phyloP scores from a whole-genome alignment of 2,113 vertebrate genomes.

The Halichoeres trimaculatus region DNA sequence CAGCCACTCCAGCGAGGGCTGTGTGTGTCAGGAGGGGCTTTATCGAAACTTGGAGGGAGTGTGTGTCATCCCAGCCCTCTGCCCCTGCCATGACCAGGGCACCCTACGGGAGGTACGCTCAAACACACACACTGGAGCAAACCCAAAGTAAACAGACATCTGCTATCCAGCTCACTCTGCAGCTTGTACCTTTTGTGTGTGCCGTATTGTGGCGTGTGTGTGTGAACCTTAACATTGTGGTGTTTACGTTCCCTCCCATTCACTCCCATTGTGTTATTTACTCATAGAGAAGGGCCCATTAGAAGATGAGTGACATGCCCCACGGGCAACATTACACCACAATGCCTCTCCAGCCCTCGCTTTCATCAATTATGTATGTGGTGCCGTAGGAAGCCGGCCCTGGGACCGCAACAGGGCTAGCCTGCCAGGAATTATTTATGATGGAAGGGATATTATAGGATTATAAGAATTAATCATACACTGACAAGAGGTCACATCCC shows the following conservation, averaged over 20 bases:
- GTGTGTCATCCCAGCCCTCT: constrained; percentile 86
- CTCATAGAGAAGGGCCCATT: constrained; percentile 61
- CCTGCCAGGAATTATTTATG: constrained; percentile 74
- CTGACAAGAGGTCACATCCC: constrained; percentile 62
- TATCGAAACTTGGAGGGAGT: constrained; percentile 80
- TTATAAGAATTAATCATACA: constrained; percentile 72
- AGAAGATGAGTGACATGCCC: constrained; percentile 71
- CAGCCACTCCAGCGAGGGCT: constrained; percentile 74
- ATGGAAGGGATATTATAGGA: constrained; percentile 72
- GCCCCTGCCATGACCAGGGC: constrained; percentile 84
- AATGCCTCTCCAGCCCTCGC: constrained; percentile 52
- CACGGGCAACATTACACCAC: constrained; percentile 56
- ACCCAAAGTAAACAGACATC: constrained; percentile 27
- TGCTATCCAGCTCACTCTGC: constrained; percentile 18
- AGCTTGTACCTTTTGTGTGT: constrained; percentile 35
- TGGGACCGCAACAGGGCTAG: constrained; percentile 47
- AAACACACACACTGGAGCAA: background rate
- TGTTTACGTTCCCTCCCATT: constrained; percentile 47
- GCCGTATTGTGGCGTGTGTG: constrained; percentile 31
- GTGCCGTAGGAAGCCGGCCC: constrained; percentile 47
- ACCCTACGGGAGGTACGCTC: constrained; percentile 74
- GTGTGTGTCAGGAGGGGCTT: constrained; percentile 83
- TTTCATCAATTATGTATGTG: constrained; percentile 75
- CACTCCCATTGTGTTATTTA: constrained; percentile 72
- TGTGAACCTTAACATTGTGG: constrained; percentile 12